Conservation (phyloP, 2,888 invertebrate genomes). For the Caenorhabditis sinica region DNA sequence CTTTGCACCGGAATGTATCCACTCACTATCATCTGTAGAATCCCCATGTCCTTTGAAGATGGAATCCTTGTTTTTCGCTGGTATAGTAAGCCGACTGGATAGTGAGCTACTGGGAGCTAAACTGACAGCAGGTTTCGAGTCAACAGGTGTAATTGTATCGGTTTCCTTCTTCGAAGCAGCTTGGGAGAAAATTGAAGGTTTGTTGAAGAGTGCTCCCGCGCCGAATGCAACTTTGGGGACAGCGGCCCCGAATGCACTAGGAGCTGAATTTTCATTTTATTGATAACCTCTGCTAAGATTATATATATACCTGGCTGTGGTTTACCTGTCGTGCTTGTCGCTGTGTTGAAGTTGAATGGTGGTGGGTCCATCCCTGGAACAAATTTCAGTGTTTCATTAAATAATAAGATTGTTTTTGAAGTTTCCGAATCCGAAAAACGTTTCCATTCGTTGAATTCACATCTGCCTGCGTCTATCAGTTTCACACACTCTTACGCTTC, state of each 20-base stretch:
- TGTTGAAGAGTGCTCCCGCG: constrained; percentile 39
- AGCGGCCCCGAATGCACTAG: constrained; percentile 42
- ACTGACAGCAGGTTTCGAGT: constrained; percentile 1
- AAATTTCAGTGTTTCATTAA: no score
- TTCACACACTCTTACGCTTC: not conserved
- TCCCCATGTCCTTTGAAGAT: constrained; percentile 36
- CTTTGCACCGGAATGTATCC: no score
- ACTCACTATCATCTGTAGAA: constrained; percentile 14
- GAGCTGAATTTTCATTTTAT: constrained; percentile 24
- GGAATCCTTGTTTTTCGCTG: constrained; percentile 1
- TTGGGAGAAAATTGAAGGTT: constrained; percentile 17
- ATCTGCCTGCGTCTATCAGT: constrained; percentile 11
- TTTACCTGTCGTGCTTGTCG: constrained; percentile 8
- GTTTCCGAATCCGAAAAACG: not conserved
- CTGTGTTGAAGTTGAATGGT: constrained; percentile 51
- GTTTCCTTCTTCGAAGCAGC: constrained; percentile 33
- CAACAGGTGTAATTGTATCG: not conserved
- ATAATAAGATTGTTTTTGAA: no score
- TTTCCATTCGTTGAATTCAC: not conserved
- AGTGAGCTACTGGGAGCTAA: constrained; percentile 20
- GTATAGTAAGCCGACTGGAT: constrained; percentile 18
- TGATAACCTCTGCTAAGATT: not conserved
- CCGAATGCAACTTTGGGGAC: constrained; percentile 47
- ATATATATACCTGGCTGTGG: constrained; percentile 23
- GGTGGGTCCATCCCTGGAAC: constrained; percentile 52